Base-by-base conservation (phyloP, 2,113 vertebrate genomes). In the Okapia johnstoni region DNA sequence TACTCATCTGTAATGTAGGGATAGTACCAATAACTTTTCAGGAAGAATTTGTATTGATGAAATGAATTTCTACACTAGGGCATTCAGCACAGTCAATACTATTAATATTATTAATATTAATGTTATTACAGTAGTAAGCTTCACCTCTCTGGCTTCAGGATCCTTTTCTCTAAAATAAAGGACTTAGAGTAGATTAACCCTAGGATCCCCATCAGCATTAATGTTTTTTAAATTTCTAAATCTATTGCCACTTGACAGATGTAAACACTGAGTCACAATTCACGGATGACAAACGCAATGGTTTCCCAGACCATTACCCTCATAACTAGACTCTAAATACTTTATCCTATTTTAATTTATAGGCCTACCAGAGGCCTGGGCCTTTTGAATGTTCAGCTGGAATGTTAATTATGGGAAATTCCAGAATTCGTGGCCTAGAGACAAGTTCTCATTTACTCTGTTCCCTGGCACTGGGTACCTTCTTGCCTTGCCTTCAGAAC, bases 401-500 rank as follows among this genome's bases (percentile, higher is more conserved):
- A 98, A 98, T 98, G 97, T 97, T 98, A 98, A 98, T 98, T 98
- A 96, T 96, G 95, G 97, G 97, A 98, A 98, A 98, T 98, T 97
- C 98, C 98, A 98, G 97, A 96, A 97, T 95, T 83, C 11, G 86
- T 98, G 97, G 98, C 98, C 87, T 96, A 94, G 97, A 98, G 97
- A 98, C 96, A 91, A 97, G 96, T 94, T 98, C 97, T 96, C 95
- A 98, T 97, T 98, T 98, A 95, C 86, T 90, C 93, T 55, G 93
- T 92, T 97, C 93, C 95, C 95, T 98, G 98, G 97, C 98, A 89
- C 92, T 36, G 36, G 48, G 94, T 90, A 84, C 46, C 90, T 58
- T 93, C 94, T 96, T 87, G 94, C 86, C 85, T 95, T 81, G 94
- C 94, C 95, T 97, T 98, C 96, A 92, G 95, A 96, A 91, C 94